These are phyloP conservation scores for Carapus acus DNA, from an alignment of 2,797 vertebrate genomes.

Conservation along the genomic window DNA sequence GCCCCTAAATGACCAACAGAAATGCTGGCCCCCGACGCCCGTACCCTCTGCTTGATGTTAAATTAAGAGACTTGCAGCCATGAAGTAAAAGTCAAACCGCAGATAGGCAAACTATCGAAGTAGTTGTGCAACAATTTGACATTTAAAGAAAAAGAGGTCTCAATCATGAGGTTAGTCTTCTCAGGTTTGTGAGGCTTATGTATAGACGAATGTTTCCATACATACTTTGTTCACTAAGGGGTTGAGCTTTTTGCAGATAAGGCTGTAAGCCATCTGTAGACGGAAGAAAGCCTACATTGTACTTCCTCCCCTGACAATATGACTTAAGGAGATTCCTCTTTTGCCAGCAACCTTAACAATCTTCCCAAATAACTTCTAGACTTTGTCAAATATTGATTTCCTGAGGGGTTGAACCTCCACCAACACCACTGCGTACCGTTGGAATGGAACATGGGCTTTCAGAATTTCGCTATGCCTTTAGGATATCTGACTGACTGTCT, in stretches of 20 bases:
- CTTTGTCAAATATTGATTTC: too few species aligned
- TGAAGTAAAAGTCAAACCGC: constrained; percentile 3
- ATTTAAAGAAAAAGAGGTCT: constrained; percentile 30
- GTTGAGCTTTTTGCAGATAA: constrained; percentile 9
- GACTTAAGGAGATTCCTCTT: too few species aligned
- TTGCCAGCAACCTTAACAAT: too few species aligned
- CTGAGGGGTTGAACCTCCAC: too few species aligned
- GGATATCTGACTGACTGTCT: too few species aligned
- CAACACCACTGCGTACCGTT: too few species aligned
- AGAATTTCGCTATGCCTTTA: too few species aligned
- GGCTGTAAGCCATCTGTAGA: constrained; percentile 2
- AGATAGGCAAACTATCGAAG: background rate
- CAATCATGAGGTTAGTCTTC: background rate
- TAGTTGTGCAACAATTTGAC: constrained; percentile 48
- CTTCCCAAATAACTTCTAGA: too few species aligned
- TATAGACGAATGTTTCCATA: constrained; percentile 29
- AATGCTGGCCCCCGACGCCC: too few species aligned
- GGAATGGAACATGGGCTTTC: too few species aligned
- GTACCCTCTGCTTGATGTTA: too few species aligned
- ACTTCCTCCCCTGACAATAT: background rate
- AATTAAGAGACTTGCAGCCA: background rate
- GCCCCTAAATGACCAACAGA: too few species aligned
- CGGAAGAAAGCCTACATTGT: constrained; percentile 7
- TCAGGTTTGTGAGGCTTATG: constrained; percentile 13
- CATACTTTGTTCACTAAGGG: constrained; percentile 1